A percentile compares a stretch with the other conserved stretches of the same genome.
Evolutionary conservation across 2,888 invertebrate genomes (phyloP).

Genomic region (Ecliptopera silaceata): DNA sequence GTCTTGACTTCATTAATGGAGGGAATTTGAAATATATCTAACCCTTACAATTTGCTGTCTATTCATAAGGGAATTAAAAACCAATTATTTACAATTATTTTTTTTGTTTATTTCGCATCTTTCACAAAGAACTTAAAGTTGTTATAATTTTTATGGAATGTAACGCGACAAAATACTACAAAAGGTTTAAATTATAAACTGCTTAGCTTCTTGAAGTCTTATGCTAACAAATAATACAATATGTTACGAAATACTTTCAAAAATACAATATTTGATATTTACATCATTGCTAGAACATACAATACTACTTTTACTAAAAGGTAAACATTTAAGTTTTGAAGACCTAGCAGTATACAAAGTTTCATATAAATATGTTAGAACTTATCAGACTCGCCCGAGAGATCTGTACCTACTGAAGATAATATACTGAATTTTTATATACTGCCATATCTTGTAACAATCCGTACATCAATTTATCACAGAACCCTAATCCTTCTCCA

Average conservation of each 20-base stretch:
- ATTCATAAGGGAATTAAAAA: background rate
- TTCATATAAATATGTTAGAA: constrained; percentile 10
- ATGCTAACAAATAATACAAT: constrained; percentile 42
- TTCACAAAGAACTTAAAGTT: constrained; percentile 48
- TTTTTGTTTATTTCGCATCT: constrained; percentile 43
- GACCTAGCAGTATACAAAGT: constrained; percentile 44
- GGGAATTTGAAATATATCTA: too few species aligned
- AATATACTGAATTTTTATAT: constrained; percentile 30
- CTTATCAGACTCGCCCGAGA: constrained; percentile 21
- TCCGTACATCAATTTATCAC: constrained; percentile 61
- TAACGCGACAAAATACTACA: constrained; percentile 61
- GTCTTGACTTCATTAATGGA: too few species aligned
- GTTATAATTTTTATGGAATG: constrained; percentile 61
- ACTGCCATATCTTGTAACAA: constrained; percentile 44
- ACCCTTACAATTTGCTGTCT: too few species aligned
- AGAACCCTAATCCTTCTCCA: constrained; percentile 61
- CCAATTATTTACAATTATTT: constrained; percentile 31
- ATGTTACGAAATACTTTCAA: constrained; percentile 51
- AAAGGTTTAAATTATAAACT: constrained; percentile 49
- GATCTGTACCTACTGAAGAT: background rate
- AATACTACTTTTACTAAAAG: constrained; percentile 45
- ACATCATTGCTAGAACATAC: constrained; percentile 51
- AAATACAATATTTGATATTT: constrained; percentile 54
- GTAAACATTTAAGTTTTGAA: constrained; percentile 46
- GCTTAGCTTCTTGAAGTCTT: constrained; percentile 48